Base-by-base conservation (phyloP, 2,888 invertebrate genomes). In the Platycnemis pennipes region DNA sequence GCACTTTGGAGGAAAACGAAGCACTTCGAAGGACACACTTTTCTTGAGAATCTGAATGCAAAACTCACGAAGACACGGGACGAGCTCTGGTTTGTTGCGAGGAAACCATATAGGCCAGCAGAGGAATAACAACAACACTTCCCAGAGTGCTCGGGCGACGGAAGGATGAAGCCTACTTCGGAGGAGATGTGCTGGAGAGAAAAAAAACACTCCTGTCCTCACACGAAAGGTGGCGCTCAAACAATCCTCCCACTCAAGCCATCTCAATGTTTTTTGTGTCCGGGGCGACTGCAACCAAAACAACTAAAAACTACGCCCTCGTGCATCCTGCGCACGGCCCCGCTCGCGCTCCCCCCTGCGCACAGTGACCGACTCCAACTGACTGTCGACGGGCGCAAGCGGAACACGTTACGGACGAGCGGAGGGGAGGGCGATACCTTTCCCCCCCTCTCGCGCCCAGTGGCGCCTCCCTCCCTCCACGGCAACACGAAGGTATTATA, bases 151-250 rank as follows among this genome's bases (percentile, higher is more conserved):
- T 53, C 53, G 53, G n/a, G 63, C 63, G 22, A 26, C 63, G n/a
- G 8, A 1, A 63, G 53, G 26, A 63, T 26, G 37, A 77, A 37
- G 16, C 77, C 77, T 37, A 11, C 31, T 13, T 31, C 37, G 8
- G 31, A 37, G 63, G 26, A 31, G 69, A 77, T 31, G 69, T 5
- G 31, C 77, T 77, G 13, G 31, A 77, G 13, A 77, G 31, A 37
- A 77, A 77, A 63, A 77, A 77, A 77, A 77, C 77, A 77, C 77
- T 77, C 77, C 77, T 77, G 77, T 77, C 77, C 77, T 77, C 77
- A 77, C 77, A 77, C 77, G 77, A 77, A 37, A 16, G 77, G 77
- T 13, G 13, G 37, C 37, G 37, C 77, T 13, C n/a, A 13, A 77
- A 77, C 31, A 37, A 26, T 37, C 77, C 13, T 77, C 77, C 77